Evolutionary conservation across 2,888 invertebrate species (phyloP).

Genomic region (Apodemia arnacis): DNA sequence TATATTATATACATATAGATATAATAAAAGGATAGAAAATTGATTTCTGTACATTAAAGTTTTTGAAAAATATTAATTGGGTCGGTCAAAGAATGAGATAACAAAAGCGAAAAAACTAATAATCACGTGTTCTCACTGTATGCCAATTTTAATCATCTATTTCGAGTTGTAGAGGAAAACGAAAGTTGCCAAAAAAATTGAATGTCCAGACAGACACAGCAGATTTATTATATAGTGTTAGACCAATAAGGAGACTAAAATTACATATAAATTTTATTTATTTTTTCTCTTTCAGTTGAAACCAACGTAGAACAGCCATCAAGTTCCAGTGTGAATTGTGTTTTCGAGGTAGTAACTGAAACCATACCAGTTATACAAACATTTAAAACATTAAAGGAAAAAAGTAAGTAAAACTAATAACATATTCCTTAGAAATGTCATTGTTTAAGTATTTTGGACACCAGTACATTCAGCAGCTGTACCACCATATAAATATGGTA

Average conservation of each 20-base stretch:
- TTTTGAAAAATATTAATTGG: too few species aligned
- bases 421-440: neutral
- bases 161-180: too few species aligned
- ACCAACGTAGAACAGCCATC: neutral
- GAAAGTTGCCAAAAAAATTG: too few species aligned
- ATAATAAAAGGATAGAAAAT: too few species aligned
- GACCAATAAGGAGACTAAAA: neutral
- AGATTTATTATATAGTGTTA: too few species aligned
- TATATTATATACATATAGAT: too few species aligned
- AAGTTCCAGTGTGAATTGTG: neutral
- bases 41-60: too few species aligned
- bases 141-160: too few species aligned
- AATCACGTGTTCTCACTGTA: too few species aligned
- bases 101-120: too few species aligned
- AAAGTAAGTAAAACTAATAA: neutral
- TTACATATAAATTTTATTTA: neutral
- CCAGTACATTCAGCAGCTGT: too few species aligned
- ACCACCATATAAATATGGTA: neutral
- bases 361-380: neutral
- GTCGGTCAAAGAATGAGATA: too few species aligned
- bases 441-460: neutral
- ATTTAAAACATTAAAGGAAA: neutral
- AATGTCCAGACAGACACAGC: neutral
- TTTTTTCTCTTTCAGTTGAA: neutral
- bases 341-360: neutral